Evolutionary conservation across 2,113 vertebrate species (phyloP).

Genomic region (Heterochromis multidens): DNA sequence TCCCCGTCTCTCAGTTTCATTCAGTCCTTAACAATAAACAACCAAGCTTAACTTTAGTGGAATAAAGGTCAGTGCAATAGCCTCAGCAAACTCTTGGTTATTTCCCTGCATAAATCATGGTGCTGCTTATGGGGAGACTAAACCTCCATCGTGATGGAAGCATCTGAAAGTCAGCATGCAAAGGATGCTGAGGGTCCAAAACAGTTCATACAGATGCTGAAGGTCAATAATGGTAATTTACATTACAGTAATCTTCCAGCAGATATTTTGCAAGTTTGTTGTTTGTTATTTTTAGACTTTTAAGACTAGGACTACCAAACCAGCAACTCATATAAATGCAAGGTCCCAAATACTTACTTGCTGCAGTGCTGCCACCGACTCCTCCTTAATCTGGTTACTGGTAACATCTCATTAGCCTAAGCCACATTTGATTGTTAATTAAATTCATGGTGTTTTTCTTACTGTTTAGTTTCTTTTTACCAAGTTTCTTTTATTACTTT

Average conservation of each 20-base stretch:
- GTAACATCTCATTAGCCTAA: too few relatives aligned
- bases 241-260: neutral
- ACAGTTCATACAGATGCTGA: neutral
- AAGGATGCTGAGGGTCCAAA: neutral
- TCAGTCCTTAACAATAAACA: neutral
- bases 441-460: too few relatives aligned
- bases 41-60: neutral
- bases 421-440: too few relatives aligned
- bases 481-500: neutral
- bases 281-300: neutral
- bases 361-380: too few relatives aligned
- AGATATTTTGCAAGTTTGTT: neutral
- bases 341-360: too few relatives aligned
- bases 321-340: neutral
- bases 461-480: neutral
- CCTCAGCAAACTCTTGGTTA: neutral
- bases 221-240: neutral
- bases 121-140: neutral
- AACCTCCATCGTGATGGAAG: neutral
- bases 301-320: accelerated
- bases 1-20: neutral
- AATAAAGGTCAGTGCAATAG: accelerated
- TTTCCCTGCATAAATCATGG: neutral
- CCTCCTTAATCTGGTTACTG: too few relatives aligned
- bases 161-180: neutral